Base-by-base conservation (phyloP, 2,888 invertebrate species). In the Tiphia femorata region DNA sequence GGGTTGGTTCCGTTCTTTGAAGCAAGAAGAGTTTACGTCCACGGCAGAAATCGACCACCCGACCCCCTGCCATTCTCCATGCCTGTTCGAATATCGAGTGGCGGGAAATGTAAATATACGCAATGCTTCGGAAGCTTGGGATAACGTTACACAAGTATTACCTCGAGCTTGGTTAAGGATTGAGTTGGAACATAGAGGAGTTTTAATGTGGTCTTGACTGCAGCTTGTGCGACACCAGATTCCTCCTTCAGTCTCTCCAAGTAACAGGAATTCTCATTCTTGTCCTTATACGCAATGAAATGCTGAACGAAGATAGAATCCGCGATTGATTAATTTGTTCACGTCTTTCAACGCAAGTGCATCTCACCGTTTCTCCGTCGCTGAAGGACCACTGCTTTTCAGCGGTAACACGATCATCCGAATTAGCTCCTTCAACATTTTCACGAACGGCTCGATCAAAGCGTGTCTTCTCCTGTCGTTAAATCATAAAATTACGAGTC, bases 1-100 rank as follows among this genome's bases (percentile, higher is more conserved):
- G 49, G 5, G 44, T 42, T 3, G 79, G 77, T 25, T 52, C 53
- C 2, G 53, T 64, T 37, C 80, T 77, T 68, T 84, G 82, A 6
- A 86, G 74, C 2, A 85, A 67, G 52, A 82, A 78, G 10, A 84
- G 83, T 0, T 79, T 79, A 53, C 81, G 80, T n/a, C 84, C 85
- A 21, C 77, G 75, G 68, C 86, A 87, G 65, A 86, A 86, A 49
- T 84, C 81, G 3, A 81, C 77, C 37, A 87, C 81, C 56, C 84
- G 76, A 19, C 80, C 78, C 1, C 86, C 86, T n/a, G 83, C 86
- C 23, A 86, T 57, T 49, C 75, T 73, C 81, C 83, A 84, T 48
- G 84, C 83, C 86, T 86, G 41, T 70, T 19, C 6, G 7, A 30
- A 29, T 27, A 20, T 1, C 3, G 10, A 17, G 10, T 4, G 12